Base-by-base conservation (phyloP, 2,113 vertebrate genomes). In the Origma solitaria region DNA sequence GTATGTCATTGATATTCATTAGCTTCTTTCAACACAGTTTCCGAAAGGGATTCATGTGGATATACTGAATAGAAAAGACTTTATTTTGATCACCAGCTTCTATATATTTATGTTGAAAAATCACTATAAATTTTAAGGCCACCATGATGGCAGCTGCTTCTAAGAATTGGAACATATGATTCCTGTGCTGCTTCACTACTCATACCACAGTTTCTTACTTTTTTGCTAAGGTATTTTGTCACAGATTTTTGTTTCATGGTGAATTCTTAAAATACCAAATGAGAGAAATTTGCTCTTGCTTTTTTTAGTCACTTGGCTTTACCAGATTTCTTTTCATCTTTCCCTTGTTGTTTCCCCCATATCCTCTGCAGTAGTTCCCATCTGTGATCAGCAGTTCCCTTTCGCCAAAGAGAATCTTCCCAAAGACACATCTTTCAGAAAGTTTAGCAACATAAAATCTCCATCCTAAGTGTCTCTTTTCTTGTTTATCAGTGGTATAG, bases 271-370 rank as follows among this genome's bases (percentile, higher is more conserved):
- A 82, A 90, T 13, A 89, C 57, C 9, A 82, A 44, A 61, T 22
- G 21, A 25, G 24, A 86, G 11, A 77, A 65, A 45, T 69, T 53
- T 73, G 7, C 11, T 35, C 5, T 50, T 83, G 10, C 7, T 57
- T 17, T 60, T 60, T 77, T 80, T 45, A 66, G 20, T 77, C 15
- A 61, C 25, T 61, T 54, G 20, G 11, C 13, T 65, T 94, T 81
- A 84, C 10, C 18, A 54, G 66, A 35, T 17, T 37, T 8, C 14
- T 80, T 92, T 78, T 75, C 13, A 42, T 47, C n/a, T 76, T 93
- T 70, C 17, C 16, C 23, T 44, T 66, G 12, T 11, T 2, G 0
- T 27, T 58, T 60, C 9, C 11, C 13, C 13, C 0, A 0, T 42
- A 40, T 22, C 22, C 68, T 58, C 11, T 62, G 30, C n/a, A 76